Evolutionary conservation across 2,888 invertebrate genomes (phyloP).

Genomic region (Apodemia zela): DNA sequence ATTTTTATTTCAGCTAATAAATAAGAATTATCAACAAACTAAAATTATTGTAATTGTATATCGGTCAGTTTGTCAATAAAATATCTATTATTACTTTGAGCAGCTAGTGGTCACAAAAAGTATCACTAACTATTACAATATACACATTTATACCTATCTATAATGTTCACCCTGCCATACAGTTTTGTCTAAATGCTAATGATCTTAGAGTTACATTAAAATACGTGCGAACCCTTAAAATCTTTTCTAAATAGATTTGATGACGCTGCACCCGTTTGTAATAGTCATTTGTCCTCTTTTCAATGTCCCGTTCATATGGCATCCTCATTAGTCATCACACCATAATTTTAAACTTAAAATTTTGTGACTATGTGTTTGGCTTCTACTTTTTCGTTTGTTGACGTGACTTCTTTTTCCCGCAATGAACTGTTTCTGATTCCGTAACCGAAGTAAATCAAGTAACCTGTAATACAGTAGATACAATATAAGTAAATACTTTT

Average conservation of each 20-base stretch:
- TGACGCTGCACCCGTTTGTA: background rate
- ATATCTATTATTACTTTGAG: too few species aligned
- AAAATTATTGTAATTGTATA: too few species aligned
- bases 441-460: constrained; percentile 91
- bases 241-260: too few species aligned
- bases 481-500: background rate
- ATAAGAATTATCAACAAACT: background rate
- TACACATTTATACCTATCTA: too few species aligned
- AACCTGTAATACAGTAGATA: constrained; percentile 79
- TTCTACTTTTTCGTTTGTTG: constrained; percentile 38
- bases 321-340: background rate
- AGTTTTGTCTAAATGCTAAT: background rate
- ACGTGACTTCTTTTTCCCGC: constrained; percentile 45
- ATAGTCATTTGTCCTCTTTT: background rate
- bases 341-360: constrained; percentile 42
- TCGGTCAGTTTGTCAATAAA: too few species aligned
- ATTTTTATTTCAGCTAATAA: too few species aligned
- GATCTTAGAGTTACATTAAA: background rate
- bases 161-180: too few species aligned
- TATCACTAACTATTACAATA: too few species aligned
- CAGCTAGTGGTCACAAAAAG: too few species aligned
- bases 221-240: background rate
- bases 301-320: background rate
- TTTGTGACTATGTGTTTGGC: constrained; percentile 55
- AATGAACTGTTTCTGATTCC: constrained; percentile 89